A percentile compares a stretch with the other conserved stretches of the same genome.
Conservation (phyloP, 2,888 invertebrate genomes). For the Euzetes globulus region DNA sequence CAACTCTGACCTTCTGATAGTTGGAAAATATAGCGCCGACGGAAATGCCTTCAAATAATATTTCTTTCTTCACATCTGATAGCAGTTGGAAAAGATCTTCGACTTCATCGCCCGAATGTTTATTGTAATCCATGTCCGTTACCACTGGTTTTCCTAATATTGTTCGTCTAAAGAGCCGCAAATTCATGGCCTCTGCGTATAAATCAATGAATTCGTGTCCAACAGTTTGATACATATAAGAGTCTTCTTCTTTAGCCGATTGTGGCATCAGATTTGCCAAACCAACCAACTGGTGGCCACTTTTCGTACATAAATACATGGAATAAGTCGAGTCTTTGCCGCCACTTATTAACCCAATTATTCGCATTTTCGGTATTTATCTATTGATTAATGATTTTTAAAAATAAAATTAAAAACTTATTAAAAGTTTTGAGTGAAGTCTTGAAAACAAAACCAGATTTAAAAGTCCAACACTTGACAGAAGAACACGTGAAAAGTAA, state of each 20-base stretch:
- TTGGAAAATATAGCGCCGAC: conserved; percentile 96
- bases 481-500: too few species aligned
- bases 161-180: conserved; percentile 76
- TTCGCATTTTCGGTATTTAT: conserved; percentile 35
- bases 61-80: conserved; percentile 63
- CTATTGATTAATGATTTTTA: neutral
- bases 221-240: conserved; percentile 99
- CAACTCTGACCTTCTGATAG: conserved; percentile 94
- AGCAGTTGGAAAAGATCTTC: conserved; percentile 88
- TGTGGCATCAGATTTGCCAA: conserved; percentile 84
- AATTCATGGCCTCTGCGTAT: conserved; percentile 84
- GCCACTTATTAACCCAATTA: conserved; percentile 60
- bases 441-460: neutral
- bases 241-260: conserved; percentile 71
- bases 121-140: conserved; percentile 66
- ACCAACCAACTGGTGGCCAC: conserved; percentile 90
- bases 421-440: neutral
- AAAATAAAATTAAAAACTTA: neutral
- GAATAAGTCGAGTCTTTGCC: conserved; percentile 99
- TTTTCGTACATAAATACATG: conserved; percentile 93
- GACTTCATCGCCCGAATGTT: conserved; percentile 82
- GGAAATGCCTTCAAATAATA: conserved; percentile 81
- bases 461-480: too few species aligned
- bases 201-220: conserved; percentile 88
- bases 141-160: conserved; percentile 78